Evolutionary conservation across 2,797 vertebrate genomes (phyloP), one percentile per base, ranked within the genome.

Genomic region (Chaetodon trifasciatus): DNA sequence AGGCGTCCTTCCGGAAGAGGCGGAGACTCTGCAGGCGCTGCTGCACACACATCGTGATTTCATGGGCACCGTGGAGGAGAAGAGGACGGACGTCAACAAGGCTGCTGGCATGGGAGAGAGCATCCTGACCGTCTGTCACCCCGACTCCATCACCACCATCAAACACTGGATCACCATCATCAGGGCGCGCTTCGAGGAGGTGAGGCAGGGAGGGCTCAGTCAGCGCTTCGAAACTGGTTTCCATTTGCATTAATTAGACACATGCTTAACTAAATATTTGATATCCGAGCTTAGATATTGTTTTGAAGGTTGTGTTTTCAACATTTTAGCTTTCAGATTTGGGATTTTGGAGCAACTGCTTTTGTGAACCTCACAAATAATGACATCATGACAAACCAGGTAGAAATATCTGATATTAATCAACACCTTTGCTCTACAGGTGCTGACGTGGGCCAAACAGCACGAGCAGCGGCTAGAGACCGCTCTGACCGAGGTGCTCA

Each of bases 91-190:
- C 0, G 97, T 99, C 74, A 98, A 97, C 49, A 88, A 95, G 3
- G 97, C 98, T 0, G 97, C 98, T 7, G 94, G 94, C 10, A 97
- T 98, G 97, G 98, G 98, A 4, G 98, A 99, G 85, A 94, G 89
- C 81, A 99, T 99, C 88, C 94, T 99, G 76, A 94, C 96, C 0
- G 91, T 96, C 40, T 99, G 98, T 84, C 98, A 99, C 78, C 97
- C 97, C 0, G 98, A 99, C 90, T 99, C 97, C 90, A 96, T 99
- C 94, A 99, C 98, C 78, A 99, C 98, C 65, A 97, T 99, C 93
- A 99, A 99, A 82, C 98, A 99, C 96, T 99, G 98, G 98, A 98
- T 99, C 95, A 99, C 98, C 88, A 99, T 99, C 94, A 99, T 99
- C 94, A 93, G 97, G 16, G 98, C 98, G 6, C 96, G 98, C 76